phyloP scores from a whole-genome alignment of 2,888 invertebrate genomes.

The Meta bourneti region DNA sequence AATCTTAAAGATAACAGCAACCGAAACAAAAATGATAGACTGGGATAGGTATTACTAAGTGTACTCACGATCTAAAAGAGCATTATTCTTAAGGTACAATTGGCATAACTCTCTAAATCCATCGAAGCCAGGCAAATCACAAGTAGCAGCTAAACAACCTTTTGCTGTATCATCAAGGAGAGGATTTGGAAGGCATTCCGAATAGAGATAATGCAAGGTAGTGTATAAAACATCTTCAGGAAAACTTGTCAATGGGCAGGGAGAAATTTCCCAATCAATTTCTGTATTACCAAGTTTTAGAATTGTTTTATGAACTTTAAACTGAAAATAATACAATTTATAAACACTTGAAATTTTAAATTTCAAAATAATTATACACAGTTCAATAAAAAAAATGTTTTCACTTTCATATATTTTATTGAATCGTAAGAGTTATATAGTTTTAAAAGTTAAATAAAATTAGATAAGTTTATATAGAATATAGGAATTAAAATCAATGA shows the following conservation, averaged over 20 bases:
- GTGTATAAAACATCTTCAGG: constrained; percentile 85
- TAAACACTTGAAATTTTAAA: neutral
- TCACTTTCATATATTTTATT: neutral
- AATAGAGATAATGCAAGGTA: constrained; percentile 85
- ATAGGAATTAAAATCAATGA: too few relatives aligned
- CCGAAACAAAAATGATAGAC: neutral
- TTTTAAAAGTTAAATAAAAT: too few relatives aligned
- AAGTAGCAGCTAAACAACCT: constrained; percentile 82
- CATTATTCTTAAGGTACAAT: constrained; percentile 85
- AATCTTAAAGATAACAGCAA: too few relatives aligned
- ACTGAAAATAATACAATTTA: constrained; percentile 79
- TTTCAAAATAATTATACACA: neutral
- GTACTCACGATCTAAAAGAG: constrained; percentile 85
- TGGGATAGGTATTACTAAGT: neutral
- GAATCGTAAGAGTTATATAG: too few relatives aligned
- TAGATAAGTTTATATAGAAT: too few relatives aligned
- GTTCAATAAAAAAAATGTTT: neutral
- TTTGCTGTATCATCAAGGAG: constrained; percentile 84
- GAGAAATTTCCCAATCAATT: constrained; percentile 82
- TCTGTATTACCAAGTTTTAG: constrained; percentile 84
- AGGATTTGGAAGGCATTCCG: constrained; percentile 85
- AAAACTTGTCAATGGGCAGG: constrained; percentile 83
- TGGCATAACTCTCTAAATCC: constrained; percentile 84
- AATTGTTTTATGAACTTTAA: constrained; percentile 83
- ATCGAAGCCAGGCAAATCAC: constrained; percentile 82